Conservation (phyloP, 2,797 vertebrate genomes). For the Erithacus rubecula region DNA sequence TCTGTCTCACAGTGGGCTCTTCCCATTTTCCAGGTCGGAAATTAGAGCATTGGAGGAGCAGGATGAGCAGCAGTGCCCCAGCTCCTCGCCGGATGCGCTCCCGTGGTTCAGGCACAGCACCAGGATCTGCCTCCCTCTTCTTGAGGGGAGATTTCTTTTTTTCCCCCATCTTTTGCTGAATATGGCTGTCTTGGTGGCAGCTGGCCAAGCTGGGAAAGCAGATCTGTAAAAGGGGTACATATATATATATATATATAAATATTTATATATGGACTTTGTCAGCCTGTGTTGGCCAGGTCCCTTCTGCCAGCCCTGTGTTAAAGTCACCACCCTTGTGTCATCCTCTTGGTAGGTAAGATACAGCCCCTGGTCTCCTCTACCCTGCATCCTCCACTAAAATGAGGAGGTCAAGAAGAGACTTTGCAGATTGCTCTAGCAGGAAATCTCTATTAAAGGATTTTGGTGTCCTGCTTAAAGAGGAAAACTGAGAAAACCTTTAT, state of each 20-base stretch:
- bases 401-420: neutral
- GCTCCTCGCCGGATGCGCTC: rapidly evolving
- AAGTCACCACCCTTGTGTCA: neutral
- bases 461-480: neutral
- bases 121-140: neutral
- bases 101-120: neutral
- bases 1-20: neutral
- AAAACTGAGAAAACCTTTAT: neutral
- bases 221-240: neutral
- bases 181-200: neutral
- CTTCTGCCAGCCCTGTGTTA: neutral
- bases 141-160: neutral
- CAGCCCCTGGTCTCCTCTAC: neutral
- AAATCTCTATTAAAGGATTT: neutral
- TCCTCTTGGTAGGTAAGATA: neutral
- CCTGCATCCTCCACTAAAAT: neutral
- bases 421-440: neutral
- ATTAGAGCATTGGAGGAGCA: neutral
- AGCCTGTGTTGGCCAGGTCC: neutral
- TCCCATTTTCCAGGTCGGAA: neutral
- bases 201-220: neutral
- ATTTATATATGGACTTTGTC: neutral
- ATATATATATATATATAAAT: too few species aligned
- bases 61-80: neutral
- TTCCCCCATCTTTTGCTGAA: neutral